These are phyloP conservation scores for Ephialtes manifestator DNA, from an alignment of 2,888 invertebrate genomes.

Conservation along the genomic window DNA sequence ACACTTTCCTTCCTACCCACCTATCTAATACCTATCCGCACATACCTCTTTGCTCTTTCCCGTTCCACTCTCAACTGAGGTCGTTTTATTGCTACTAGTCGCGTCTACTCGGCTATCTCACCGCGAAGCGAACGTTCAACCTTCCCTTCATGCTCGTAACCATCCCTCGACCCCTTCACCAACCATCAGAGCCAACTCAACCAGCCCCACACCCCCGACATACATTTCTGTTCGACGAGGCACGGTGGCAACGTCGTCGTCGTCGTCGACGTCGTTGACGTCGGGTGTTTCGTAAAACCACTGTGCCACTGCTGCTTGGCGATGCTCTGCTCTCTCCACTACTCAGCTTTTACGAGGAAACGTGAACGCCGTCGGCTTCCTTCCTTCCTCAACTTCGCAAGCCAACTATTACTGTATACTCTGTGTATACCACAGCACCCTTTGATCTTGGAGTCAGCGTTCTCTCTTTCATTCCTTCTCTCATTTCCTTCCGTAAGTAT, in stretches of 20 bases:
- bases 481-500: slow-evolving; percentile 46
- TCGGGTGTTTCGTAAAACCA: slow-evolving; percentile 65
- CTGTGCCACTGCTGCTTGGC: slow-evolving; percentile 40
- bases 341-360: slow-evolving; percentile 57
- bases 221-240: slow-evolving; percentile 63
- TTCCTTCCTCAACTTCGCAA: slow-evolving; percentile 16
- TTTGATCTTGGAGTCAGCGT: slow-evolving; percentile 68
- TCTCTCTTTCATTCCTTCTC: slow-evolving; percentile 23
- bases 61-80: slow-evolving; percentile 36
- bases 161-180: slow-evolving; percentile 30
- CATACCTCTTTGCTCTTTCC: slow-evolving; percentile 40
- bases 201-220: slow-evolving; percentile 47
- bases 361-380: slow-evolving; percentile 52
- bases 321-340: slow-evolving; percentile 37
- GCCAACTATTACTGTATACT: slow-evolving; percentile 38
- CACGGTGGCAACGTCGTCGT: slow-evolving; percentile 41
- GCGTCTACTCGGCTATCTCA: slow-evolving; percentile 41
- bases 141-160: slow-evolving; percentile 48
- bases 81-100: slow-evolving; percentile 57
- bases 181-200: slow-evolving; percentile 52
- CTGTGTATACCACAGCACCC: slow-evolving; percentile 41
- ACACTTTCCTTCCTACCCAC: slow-evolving; percentile 23
- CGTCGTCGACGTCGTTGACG: slow-evolving; percentile 10
- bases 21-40: slow-evolving; percentile 46
- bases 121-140: slow-evolving; percentile 41